A percentile compares a stretch with the other conserved stretches of the same genome.
These are phyloP conservation scores for Ctenosaura bakeri DNA, from an alignment of 2,797 vertebrate genomes.

Conservation along the genomic window DNA sequence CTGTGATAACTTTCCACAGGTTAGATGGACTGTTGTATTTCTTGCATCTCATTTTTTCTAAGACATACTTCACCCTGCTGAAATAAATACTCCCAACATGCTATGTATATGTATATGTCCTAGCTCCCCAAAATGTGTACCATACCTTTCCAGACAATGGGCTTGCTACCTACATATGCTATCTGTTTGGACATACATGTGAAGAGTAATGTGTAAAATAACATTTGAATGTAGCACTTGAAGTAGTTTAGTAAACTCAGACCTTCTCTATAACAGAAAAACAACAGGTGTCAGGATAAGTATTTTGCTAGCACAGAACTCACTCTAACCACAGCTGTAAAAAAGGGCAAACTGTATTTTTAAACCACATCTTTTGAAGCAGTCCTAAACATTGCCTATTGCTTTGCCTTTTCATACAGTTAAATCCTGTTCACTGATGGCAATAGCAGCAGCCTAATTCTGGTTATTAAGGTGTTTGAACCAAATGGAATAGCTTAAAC, in stretches of 20 bases:
- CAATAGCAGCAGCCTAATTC: neutral
- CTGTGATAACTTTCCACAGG: neutral
- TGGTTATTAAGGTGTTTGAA: neutral
- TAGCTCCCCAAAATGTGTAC: neutral
- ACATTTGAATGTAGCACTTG: neutral
- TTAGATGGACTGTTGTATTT: neutral
- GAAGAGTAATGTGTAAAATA: neutral
- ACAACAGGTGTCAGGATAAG: constrained; percentile 44
- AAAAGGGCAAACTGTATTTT: constrained; percentile 23
- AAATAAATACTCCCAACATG: neutral
- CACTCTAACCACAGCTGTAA: constrained; percentile 8
- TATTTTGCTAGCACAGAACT: constrained; percentile 41
- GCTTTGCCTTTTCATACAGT: constrained; percentile 6
- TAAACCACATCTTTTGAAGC: constrained; percentile 41
- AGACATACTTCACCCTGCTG: neutral
- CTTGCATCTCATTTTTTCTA: constrained; percentile 26
- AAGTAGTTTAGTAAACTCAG: constrained; percentile 34
- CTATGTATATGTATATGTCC: neutral
- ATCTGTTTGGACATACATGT: neutral
- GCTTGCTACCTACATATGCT: neutral
- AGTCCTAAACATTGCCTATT: neutral
- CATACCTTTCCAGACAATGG: neutral
- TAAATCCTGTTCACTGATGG: constrained; percentile 44
- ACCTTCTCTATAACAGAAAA: constrained; percentile 20
- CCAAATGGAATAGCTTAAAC: neutral